These are phyloP conservation scores for Lithophane leautieri DNA, from an alignment of 2,888 invertebrate species.

Conservation along the genomic window DNA sequence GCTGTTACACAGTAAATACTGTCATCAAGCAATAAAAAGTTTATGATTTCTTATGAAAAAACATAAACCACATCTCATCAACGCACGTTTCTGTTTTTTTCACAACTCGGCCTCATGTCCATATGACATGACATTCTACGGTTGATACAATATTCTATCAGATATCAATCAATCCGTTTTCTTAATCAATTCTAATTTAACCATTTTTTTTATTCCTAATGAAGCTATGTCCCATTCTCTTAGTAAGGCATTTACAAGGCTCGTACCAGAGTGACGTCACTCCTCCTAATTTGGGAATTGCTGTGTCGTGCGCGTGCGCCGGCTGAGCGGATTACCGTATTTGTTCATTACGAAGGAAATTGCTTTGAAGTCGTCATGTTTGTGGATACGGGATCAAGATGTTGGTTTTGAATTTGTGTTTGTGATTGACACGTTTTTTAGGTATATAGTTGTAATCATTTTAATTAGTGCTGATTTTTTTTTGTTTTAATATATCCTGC, in stretches of 20 bases:
- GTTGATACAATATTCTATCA: neutral
- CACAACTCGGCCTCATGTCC: neutral
- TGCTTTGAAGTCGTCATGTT: slow-evolving; percentile 33
- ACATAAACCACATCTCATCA: neutral
- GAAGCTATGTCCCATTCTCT: slow-evolving; percentile 22
- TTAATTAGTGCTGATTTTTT: neutral
- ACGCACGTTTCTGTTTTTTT: neutral
- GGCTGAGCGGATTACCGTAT: slow-evolving; percentile 62
- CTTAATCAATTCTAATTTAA: slow-evolving; percentile 2
- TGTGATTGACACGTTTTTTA: neutral
- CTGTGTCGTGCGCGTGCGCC: slow-evolving; percentile 44
- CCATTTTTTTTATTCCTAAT: slow-evolving; percentile 3
- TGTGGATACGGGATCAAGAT: slow-evolving; percentile 33
- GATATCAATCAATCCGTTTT: slow-evolving; percentile 9
- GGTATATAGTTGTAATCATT: too few species aligned
- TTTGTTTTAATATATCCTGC: neutral
- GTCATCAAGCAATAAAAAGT: neutral
- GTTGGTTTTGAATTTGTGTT: slow-evolving; percentile 9
- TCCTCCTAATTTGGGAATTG: slow-evolving; percentile 60
- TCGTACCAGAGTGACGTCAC: slow-evolving; percentile 64
- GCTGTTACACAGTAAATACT: neutral
- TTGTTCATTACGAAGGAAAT: slow-evolving; percentile 68
- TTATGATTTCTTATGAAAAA: neutral
- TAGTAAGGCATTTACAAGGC: slow-evolving; percentile 35
- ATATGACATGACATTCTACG: neutral